Conservation (phyloP, 2,113 vertebrate species). For the Prinia subflava region DNA sequence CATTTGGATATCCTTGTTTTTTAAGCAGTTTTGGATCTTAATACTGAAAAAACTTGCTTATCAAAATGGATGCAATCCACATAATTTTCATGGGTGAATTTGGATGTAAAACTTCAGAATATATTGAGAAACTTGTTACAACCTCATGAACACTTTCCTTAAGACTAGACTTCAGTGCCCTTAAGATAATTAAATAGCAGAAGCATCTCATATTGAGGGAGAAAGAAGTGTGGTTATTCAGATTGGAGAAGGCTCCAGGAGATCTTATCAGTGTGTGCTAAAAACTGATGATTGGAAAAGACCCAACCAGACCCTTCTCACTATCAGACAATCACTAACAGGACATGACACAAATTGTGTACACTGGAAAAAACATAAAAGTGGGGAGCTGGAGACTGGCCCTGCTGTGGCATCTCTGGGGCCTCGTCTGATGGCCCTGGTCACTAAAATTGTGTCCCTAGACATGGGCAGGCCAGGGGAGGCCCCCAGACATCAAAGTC, state of each 20-base stretch:
- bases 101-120: not conserved
- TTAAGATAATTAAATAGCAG: not conserved
- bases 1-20: not conserved
- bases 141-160: not conserved
- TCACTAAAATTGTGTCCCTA: not conserved
- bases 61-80: not conserved
- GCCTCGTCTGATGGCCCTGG: rapidly evolving
- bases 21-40: not conserved
- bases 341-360: not conserved
- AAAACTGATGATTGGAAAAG: not conserved
- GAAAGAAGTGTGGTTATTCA: not conserved
- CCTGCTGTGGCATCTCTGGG: not conserved
- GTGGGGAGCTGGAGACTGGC: rapidly evolving
- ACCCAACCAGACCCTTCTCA: not conserved
- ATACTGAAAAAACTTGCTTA: not conserved
- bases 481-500: not conserved
- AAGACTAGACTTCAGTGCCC: not conserved
- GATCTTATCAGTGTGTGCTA: not conserved
- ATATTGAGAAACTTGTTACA: not conserved
- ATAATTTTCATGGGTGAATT: not conserved
- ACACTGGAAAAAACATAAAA: not conserved
- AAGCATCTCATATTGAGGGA: rapidly evolving
- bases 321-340: not conserved
- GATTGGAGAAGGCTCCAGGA: not conserved
- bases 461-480: rapidly evolving